phyloP scores from a whole-genome alignment of 2,888 invertebrate species.

The Napeogenes sylphis region DNA sequence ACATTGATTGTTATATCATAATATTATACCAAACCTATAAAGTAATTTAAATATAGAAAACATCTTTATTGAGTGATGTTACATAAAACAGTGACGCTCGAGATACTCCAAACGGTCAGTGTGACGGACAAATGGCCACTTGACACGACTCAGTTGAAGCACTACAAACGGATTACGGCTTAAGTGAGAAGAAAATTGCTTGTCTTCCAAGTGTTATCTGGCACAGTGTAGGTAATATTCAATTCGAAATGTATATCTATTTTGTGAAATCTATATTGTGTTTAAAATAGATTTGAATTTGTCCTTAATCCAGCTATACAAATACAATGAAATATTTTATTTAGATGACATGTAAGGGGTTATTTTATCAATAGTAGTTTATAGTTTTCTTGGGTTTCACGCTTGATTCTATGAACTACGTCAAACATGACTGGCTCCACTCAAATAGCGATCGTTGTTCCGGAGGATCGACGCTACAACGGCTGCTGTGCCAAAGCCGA shows the following conservation, averaged over 20 bases:
- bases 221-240: no score
- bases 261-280: no score
- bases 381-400: constrained; percentile 3
- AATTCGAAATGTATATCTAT: no score
- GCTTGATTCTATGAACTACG: constrained; percentile 32
- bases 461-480: constrained; percentile 61
- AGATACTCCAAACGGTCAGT: constrained; percentile 49
- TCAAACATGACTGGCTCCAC: constrained; percentile 34
- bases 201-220: constrained; percentile 9
- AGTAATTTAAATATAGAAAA: constrained; percentile 9
- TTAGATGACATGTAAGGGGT: no score
- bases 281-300: no score
- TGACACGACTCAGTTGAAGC: constrained; percentile 56
- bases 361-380: no score
- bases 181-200: constrained; percentile 28
- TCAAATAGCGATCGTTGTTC: constrained; percentile 54
- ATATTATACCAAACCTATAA: background rate
- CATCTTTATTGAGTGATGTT: constrained; percentile 27
- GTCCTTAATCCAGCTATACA: no score
- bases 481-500: constrained; percentile 53
- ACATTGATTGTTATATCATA: background rate
- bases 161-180: constrained; percentile 38
- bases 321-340: no score
- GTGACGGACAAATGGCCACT: constrained; percentile 70
- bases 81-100: constrained; percentile 32